phyloP scores from a whole-genome alignment of 2,113 vertebrate genomes.

The Conger conger region DNA sequence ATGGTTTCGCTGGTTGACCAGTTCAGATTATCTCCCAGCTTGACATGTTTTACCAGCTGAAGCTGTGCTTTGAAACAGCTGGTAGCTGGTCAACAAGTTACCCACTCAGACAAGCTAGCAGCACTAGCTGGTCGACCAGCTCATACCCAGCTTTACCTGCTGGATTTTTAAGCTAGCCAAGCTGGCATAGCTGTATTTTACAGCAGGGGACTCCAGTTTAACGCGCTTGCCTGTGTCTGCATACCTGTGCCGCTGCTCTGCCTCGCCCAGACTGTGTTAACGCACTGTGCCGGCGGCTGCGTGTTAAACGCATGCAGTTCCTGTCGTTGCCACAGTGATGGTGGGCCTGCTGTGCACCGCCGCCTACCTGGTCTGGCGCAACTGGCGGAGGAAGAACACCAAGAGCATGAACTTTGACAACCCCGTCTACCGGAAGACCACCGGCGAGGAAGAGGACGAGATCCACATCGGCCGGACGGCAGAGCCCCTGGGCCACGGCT shows the following conservation, averaged over 20 bases:
- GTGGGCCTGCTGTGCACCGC: constrained; percentile 84
- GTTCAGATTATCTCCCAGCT: too few relatives aligned
- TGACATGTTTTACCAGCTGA: too few relatives aligned
- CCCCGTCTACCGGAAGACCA: constrained; percentile 96
- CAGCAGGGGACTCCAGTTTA: too few relatives aligned
- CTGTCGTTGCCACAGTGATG: constrained; percentile 80
- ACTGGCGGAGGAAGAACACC: constrained; percentile 93
- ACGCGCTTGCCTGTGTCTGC: background rate
- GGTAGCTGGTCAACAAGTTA: too few relatives aligned
- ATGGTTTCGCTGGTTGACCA: too few relatives aligned
- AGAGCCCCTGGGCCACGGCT: constrained; percentile 81
- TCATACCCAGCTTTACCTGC: too few relatives aligned
- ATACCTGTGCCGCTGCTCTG: background rate
- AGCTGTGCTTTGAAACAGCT: too few relatives aligned
- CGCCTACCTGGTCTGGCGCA: constrained; percentile 92
- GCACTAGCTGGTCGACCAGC: too few relatives aligned
- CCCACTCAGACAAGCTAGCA: too few relatives aligned
- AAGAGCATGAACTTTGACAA: constrained; percentile 99
- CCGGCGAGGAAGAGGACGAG: constrained; percentile 86
- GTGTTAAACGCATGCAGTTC: constrained; percentile 76
- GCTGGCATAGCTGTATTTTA: too few relatives aligned
- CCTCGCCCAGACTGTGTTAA: constrained; percentile 28
- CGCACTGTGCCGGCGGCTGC: constrained; percentile 55
- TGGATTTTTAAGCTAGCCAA: too few relatives aligned
- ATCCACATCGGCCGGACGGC: constrained; percentile 90